Evolutionary conservation across 2,797 vertebrate genomes (phyloP).

Genomic region (Pelobates cultripes): DNA sequence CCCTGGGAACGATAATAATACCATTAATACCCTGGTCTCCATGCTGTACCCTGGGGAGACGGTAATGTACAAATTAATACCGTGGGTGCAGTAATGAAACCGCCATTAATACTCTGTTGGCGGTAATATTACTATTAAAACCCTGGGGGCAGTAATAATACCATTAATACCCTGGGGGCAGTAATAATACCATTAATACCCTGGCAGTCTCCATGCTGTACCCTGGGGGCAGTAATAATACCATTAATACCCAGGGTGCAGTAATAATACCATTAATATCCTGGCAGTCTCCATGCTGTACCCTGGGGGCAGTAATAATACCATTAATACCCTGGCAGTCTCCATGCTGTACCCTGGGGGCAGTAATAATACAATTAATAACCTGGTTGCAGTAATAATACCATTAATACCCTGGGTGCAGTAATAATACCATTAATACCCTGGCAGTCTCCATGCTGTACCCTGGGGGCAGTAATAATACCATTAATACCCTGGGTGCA

Average conservation of each 20-base stretch:
- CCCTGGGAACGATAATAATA: too few species aligned
- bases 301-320: background rate
- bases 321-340: background rate
- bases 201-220: too few species aligned
- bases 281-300: background rate
- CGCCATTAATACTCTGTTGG: too few species aligned
- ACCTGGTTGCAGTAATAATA: background rate
- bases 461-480: background rate
- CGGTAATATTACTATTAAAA: too few species aligned
- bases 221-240: too few species aligned
- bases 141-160: too few species aligned
- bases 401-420: background rate
- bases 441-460: too few species aligned
- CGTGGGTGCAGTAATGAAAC: too few species aligned
- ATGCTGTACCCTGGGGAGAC: too few species aligned
- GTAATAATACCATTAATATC: background rate
- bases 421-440: background rate
- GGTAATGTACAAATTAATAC: too few species aligned
- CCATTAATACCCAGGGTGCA: background rate
- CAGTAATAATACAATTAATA: background rate
- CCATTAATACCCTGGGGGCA: background rate
- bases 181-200: background rate
- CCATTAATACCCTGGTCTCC: too few species aligned
- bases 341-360: background rate
- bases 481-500: background rate